These are phyloP conservation scores for Liolophura sinensis DNA, from an alignment of 1,140 invertebrate genomes.

Conservation along the genomic window DNA sequence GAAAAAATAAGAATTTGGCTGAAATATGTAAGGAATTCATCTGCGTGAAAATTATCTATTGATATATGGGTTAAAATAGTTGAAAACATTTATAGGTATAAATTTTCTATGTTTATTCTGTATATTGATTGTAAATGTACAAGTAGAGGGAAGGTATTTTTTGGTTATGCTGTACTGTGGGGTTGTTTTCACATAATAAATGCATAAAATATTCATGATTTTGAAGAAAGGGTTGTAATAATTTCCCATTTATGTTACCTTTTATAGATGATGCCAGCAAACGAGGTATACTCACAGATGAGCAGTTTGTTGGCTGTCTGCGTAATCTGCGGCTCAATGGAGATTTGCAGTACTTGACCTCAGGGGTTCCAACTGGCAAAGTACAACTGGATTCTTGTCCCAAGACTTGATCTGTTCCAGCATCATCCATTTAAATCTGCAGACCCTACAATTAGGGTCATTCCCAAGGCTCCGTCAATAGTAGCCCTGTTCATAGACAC, in stretches of 20 bases:
- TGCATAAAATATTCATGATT: neutral
- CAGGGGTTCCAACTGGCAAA: constrained; percentile 26
- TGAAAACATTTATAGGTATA: no score
- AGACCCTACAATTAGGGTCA: no score
- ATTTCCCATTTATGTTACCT: neutral
- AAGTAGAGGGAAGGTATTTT: neutral
- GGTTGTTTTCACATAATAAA: neutral
- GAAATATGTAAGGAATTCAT: no score
- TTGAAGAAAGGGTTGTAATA: neutral
- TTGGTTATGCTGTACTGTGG: neutral
- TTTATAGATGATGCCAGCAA: constrained; percentile 36
- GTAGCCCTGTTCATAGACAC: no score
- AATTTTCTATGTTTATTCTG: no score
- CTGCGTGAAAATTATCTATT: no score
- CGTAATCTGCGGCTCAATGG: constrained; percentile 48
- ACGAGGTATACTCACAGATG: constrained; percentile 65
- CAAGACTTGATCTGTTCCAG: constrained; percentile 30
- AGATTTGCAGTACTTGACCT: constrained; percentile 28
- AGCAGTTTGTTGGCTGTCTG: constrained; percentile 84
- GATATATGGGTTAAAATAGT: no score
- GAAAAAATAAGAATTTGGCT: no score
- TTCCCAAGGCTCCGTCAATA: no score
- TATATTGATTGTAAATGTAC: neutral
- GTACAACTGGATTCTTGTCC: constrained; percentile 41
- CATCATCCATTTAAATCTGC: neutral